Base-by-base conservation (phyloP, 2,888 invertebrate genomes). In the Eutolmus rufibarbis region DNA sequence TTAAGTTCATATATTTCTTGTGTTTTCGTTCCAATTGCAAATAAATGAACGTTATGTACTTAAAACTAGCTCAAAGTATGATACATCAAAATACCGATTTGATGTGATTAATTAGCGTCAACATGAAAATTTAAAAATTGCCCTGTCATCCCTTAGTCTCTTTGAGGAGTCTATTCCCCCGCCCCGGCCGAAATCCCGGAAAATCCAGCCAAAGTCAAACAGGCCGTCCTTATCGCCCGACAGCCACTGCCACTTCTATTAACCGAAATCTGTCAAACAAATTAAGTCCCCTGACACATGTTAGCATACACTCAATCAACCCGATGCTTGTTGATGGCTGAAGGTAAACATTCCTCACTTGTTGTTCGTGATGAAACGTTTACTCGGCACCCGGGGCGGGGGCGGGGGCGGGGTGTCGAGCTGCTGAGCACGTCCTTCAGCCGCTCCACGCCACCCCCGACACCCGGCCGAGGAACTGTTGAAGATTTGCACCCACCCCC, bases 201-300 rank as follows among this genome's bases (percentile, higher is more conserved):
- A 74, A 86, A 86, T 86, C 86, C n/a, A 16, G 31, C 46, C 74
- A 31, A 28, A 74, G 46, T 74, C 74, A 74, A 86, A 86, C 74
- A 74, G 19, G 46, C 19, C 46, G 8, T 78, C 77, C 56, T 87
- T 74, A 46, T 74, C 43, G 77, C 19, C n/a, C 77, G 87, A 87
- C 87, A 81, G 46, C 31, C n/a, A 74, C 81, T 88, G 88, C 77
- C 88, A 87, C 57, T 19, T 82, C 46, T 87, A 88, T 88, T 88
- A 88, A 88, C 88, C 88, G 88, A 88, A 88, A 88, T 88, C 88
- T 88, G 88, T 88, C 88, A 88, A 88, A 88, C 88, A 88, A 88
- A 88, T 88, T 88, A 88, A 88, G 88, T 88, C 88, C 87, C 87
- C 86, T 87, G 88, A 88, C 88, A 88, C 88, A 88, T 88, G 88